Base-by-base conservation (phyloP, 1,140 invertebrate species). In the Heliconius himera region DNA sequence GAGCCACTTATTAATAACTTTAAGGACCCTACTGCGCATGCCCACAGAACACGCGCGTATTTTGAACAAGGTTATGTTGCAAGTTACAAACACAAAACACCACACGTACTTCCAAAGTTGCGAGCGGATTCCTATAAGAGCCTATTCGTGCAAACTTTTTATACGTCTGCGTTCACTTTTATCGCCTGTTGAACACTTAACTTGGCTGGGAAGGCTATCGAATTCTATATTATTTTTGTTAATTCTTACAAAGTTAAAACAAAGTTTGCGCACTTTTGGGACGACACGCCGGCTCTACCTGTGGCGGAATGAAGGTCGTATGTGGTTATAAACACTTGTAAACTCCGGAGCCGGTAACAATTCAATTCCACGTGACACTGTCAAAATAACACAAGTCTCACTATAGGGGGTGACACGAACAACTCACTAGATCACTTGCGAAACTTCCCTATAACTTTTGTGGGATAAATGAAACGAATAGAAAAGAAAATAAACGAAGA, bases 401-500 rank as follows among this genome's bases (percentile, higher is more conserved):
- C 22, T 66, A n/a, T 29, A 18, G 13, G 13, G 60, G 60, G 22
- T 66, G 26, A 90, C 87, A 88, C 87, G 73, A 74, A 78, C 46
- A 86, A 90, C 86, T 90, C 89, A 90, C 88, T 90, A 82, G 80
- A 82, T 80, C 80, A 83, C 20, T 38, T 38, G 22, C 76, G 81
- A 82, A 86, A 86, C 87, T 88, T 93, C 85, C 85, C 90, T 83
- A 87, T 85, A 85, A 81, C 83, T 81, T 79, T 84, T 86, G 78
- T 79, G 85, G 87, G 88, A 89, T 84, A 93, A 94, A 93, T 91
- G 89, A 93, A 94, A 94, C 89, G 91, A 94, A 93, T 93, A 93
- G 91, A 94, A 94, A 94, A 94, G 92, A 93, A 94, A 94, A 94
- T 92, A 93, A 94, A 93, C 90, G 91, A 93, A 93, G 90, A 94